These are phyloP conservation scores for Cuculus canorus DNA, from an alignment of 2,797 vertebrate genomes.

Conservation along the genomic window DNA sequence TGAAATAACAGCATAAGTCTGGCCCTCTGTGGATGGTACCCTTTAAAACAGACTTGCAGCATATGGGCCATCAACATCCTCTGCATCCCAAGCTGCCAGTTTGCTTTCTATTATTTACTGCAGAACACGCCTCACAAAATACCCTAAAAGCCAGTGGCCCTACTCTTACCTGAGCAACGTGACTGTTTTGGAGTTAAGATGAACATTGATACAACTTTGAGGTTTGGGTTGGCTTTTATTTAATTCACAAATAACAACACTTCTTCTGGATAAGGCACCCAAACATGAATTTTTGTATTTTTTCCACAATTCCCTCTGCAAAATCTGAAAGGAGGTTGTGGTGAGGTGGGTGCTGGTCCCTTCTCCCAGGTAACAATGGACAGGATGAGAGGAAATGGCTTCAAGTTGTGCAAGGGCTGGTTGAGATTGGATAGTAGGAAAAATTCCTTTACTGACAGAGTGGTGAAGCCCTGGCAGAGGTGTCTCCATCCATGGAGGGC, in stretches of 20 bases:
- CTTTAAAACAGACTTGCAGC: background rate
- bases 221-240: background rate
- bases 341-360: too few species aligned
- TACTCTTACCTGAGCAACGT: background rate
- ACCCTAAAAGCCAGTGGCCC: too few species aligned
- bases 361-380: too few species aligned
- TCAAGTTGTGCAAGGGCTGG: too few species aligned
- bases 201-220: rapidly evolving
- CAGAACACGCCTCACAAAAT: background rate
- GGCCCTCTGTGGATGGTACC: background rate
- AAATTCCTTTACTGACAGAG: too few species aligned
- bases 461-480: too few species aligned
- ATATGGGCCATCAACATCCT: background rate
- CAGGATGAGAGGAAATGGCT: too few species aligned
- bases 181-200: background rate
- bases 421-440: too few species aligned
- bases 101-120: background rate
- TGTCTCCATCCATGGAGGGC: too few species aligned
- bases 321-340: background rate
- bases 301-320: background rate
- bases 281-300: background rate
- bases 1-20: background rate
- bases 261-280: background rate
- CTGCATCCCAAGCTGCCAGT: background rate
- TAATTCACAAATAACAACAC: background rate